Base-by-base conservation (phyloP, 2,888 invertebrate species). In the Anorthoa munda region DNA sequence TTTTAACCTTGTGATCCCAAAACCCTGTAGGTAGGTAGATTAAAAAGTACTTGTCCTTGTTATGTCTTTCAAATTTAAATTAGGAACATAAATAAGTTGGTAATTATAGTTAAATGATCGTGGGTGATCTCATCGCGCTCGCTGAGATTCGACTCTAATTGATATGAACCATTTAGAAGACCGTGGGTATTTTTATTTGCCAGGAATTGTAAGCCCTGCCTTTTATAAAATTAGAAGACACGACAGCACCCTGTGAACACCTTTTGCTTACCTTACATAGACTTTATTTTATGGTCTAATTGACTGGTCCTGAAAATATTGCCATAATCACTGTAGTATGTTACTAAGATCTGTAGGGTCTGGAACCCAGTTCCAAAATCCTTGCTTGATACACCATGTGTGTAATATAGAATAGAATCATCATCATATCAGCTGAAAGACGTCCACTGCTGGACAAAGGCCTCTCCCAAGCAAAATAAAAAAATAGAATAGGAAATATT, bases 51-150 rank as follows among this genome's bases (percentile, higher is more conserved):
- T 60, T 55, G 74, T 71, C 81, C 77, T 86, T 84, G 72, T 68
- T 23, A 56, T 66, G 72, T 78, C 65, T 81, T 80, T 77, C 73
- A 73, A 68, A 66, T n/a, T 58, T 64, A 70, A 75, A 66, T 82
- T 60, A 61, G 48, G 31, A 61, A 75, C 66, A 76, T 76, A 81
- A 77, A 75, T 75, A 69, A 71, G 72, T 59, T 69, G 21, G 60
- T 78, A 75, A 74, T 86, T 83, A 79, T 79, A 83, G 82, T 89
- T 85, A 86, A 87, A 85, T 79, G 78, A 82, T 86, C 77, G 76
- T 81, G 85, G 88, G 88, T 89, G 91, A 89, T 87, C 87, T 86
- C 84, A 83, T 92, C 86, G 89, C 91, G 92, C 90, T 92, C 92
- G 91, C 90, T 87, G 85, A 80, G 82, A 79, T 81, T 77, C 68